Evolutionary conservation across 2,113 vertebrate species (phyloP).

Genomic region (Eubucco bourcierii): DNA sequence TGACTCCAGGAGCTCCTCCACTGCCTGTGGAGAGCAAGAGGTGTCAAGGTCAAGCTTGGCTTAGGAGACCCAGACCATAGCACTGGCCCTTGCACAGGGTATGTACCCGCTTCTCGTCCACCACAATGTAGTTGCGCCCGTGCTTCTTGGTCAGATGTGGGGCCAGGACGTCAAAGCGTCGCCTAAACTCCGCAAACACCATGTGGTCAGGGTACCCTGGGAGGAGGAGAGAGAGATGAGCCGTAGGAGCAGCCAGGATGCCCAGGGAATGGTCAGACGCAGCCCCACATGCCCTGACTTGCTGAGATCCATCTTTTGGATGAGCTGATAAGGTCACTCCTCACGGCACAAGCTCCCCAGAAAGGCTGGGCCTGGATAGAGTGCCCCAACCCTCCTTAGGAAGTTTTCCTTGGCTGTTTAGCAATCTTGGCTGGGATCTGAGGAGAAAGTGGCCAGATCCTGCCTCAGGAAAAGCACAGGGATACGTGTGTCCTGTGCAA

Average conservation of each 20-base stretch:
- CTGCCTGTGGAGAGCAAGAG: conserved; percentile 77
- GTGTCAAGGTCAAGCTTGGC: neutral
- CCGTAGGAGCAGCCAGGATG: neutral
- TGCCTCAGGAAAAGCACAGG: neutral
- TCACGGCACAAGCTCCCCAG: rapidly evolving
- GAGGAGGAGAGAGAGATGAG: neutral
- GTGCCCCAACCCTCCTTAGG: rapidly evolving
- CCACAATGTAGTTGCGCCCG: conserved; percentile 91
- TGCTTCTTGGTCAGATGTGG: conserved; percentile 97
- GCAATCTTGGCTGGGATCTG: neutral
- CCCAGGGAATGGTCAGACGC: rapidly evolving
- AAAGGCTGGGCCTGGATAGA: neutral
- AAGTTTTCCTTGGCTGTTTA: neutral
- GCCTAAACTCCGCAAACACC: conserved; percentile 95
- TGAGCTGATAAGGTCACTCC: neutral
- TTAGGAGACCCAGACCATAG: neutral
- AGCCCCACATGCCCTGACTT: rapidly evolving
- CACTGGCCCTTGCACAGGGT: rapidly evolving
- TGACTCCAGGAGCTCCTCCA: conserved; percentile 91
- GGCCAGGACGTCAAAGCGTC: conserved; percentile 91
- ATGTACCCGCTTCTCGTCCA: conserved; percentile 90
- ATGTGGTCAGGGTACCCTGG: conserved; percentile 96
- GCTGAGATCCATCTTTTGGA: neutral
- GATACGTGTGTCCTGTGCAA: neutral
- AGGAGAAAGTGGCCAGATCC: neutral